Evolutionary conservation across 2,113 vertebrate species (phyloP), one percentile per base, ranked within the genome.

Genomic region (Eubucco bourcierii): DNA sequence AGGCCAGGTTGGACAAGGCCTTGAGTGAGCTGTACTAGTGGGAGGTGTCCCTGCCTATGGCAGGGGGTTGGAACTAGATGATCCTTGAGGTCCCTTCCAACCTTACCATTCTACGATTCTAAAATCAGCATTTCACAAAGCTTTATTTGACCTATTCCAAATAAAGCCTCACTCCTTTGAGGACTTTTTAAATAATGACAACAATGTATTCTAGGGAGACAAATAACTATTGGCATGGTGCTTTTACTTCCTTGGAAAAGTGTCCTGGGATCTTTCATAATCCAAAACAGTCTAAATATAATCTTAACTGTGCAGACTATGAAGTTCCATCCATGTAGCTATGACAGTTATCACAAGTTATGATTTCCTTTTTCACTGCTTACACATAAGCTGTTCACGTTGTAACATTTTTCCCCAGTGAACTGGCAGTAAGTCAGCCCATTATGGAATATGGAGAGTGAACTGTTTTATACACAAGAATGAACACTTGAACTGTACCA

Each of bases 401-500:
- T 25, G 5, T n/a, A 68, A 44, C 41, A 39, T 16, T 63, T 29
- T 47, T 3, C 64, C 83, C 34, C 58, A 77, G 0, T 34, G 31
- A 86, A 70, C 14, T 27, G 12, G 33, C 83, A 88, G 47, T 37
- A 28, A 60, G 24, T 28, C 76, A 95, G 66, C 61, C 52, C 14
- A 0, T 19, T n/a, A 58, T 0, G 8, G 2, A 25, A 58, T 39
- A 12, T 1, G 1, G 33, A 80, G 18, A 19, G 31, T 25, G 23
- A 83, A 17, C 2, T 6, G 6, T 8, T 71, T 7, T 3, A 18
- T 4, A 59, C 24, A 14, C 2, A 16, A 4, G 39, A 53, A 37
- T 1, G 1, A 0, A 18, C 44, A 18, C 66, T 33, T 7, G 55
- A 60, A 10, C 34, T 97, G 56, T 98, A 99, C 98, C 98, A 64